Evolutionary conservation across 2,888 invertebrate genomes (phyloP).

Genomic region (Cepaea hortensis): DNA sequence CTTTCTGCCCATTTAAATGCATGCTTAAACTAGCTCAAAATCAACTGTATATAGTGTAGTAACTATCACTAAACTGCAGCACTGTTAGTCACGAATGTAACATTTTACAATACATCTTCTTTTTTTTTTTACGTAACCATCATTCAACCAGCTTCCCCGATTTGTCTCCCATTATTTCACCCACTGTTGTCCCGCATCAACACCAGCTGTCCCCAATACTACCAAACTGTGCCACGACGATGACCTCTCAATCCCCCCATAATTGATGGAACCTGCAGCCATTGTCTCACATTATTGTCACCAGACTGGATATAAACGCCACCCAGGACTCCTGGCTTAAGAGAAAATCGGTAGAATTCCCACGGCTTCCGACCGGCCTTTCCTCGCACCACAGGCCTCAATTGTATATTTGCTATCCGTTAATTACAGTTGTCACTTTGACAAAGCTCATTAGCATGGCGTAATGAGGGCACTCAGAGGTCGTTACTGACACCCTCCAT

Average conservation of each 20-base stretch:
- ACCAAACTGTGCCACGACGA: neutral
- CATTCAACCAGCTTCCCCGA: neutral
- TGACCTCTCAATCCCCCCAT: slow-evolving; percentile 31
- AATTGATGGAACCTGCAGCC: slow-evolving; percentile 43
- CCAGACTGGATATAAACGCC: slow-evolving; percentile 35
- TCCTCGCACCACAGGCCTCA: slow-evolving; percentile 43
- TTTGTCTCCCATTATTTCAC: neutral
- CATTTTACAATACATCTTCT: neutral
- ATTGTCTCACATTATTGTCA: slow-evolving; percentile 33
- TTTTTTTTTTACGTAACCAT: neutral
- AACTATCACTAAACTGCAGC: neutral
- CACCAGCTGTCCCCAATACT: slow-evolving; percentile 25
- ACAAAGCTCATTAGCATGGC: slow-evolving; percentile 55
- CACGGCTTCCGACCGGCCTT: slow-evolving; percentile 29
- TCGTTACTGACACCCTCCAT: slow-evolving; percentile 40
- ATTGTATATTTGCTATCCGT: slow-evolving; percentile 54
- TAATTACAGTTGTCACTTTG: slow-evolving; percentile 56
- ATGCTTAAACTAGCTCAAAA: too few relatives aligned
- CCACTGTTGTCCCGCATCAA: neutral
- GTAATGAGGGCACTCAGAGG: slow-evolving; percentile 49
- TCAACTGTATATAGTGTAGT: too few relatives aligned
- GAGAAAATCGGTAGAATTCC: slow-evolving; percentile 24
- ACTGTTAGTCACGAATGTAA: neutral
- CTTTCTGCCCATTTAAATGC: too few relatives aligned
- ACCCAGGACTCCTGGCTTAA: slow-evolving; percentile 40